phyloP scores from a whole-genome alignment of 2,888 invertebrate species.

The Erebia palarica region DNA sequence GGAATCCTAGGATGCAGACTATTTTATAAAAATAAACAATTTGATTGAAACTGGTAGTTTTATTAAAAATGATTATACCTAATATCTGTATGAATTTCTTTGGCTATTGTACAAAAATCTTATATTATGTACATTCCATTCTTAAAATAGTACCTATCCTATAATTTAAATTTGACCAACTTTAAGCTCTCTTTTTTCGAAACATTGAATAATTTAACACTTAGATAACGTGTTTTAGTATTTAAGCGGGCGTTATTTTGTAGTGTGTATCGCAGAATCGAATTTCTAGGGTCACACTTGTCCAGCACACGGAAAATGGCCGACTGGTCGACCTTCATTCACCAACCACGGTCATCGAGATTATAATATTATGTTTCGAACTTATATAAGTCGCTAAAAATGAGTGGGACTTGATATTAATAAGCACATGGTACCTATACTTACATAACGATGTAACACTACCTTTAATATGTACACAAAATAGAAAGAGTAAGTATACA shows the following conservation, averaged over 20 bases:
- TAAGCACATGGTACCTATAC: constrained; percentile 8
- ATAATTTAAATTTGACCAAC: too few species aligned
- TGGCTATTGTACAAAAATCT: too few species aligned
- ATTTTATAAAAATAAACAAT: too few species aligned
- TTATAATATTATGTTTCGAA: constrained; percentile 21
- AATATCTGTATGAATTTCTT: too few species aligned
- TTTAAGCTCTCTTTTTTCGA: too few species aligned
- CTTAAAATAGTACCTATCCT: too few species aligned
- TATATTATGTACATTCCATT: too few species aligned
- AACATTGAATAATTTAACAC: too few species aligned
- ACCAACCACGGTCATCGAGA: constrained; percentile 45
- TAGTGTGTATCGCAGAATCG: constrained; percentile 7
- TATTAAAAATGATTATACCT: too few species aligned
- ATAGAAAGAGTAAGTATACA: neutral
- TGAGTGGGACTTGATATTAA: constrained; percentile 26
- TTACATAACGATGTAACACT: neutral
- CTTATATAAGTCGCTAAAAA: constrained; percentile 24
- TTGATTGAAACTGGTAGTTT: too few species aligned
- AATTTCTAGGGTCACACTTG: constrained; percentile 40
- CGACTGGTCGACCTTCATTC: constrained; percentile 48
- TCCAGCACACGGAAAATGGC: constrained; percentile 45
- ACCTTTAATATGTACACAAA: neutral
- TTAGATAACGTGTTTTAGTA: neutral
- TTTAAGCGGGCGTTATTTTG: neutral
- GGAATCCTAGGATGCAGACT: too few species aligned